A percentile compares a stretch with the other conserved stretches of the same genome.
Conservation (phyloP, 2,113 vertebrate genomes). For the Pleuronectes platessa region DNA sequence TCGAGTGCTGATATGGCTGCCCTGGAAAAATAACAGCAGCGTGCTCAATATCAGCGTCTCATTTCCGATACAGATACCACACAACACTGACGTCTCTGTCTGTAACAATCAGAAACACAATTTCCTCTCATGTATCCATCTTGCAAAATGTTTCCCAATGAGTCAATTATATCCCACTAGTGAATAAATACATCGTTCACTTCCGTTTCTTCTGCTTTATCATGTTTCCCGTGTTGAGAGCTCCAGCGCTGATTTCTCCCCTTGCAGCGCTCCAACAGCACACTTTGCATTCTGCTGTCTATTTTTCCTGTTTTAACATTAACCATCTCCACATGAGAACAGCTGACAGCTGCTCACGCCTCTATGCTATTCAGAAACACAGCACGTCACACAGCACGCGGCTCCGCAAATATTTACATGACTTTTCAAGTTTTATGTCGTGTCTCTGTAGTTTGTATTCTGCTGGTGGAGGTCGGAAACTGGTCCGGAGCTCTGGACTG, state of each 20-base stretch:
- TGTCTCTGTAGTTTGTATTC: neutral
- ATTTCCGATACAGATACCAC: conserved; percentile 6
- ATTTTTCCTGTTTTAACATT: conserved; percentile 3
- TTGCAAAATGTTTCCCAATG: too few relatives aligned
- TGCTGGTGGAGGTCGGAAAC: neutral
- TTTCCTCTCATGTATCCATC: neutral
- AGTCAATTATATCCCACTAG: neutral
- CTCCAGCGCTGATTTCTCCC: neutral
- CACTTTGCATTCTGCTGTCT: conserved; percentile 4
- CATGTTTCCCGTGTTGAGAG: neutral
- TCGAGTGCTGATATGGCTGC: conserved; percentile 4
- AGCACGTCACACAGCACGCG: conserved; percentile 33
- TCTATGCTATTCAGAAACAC: conserved; percentile 23
- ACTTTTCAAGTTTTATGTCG: neutral
- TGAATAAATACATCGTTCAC: neutral
- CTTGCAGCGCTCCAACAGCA: neutral
- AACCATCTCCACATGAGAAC: conserved; percentile 39
- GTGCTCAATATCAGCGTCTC: conserved; percentile 13
- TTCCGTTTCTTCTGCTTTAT: neutral
- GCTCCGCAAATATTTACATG: conserved; percentile 2
- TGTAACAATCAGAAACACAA: neutral
- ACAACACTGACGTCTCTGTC: neutral
- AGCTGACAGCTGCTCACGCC: conserved; percentile 39
- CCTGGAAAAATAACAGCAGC: conserved; percentile 1
- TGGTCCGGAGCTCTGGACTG: neutral